phyloP scores from a whole-genome alignment of 2,797 vertebrate species.

The Gila robusta region DNA sequence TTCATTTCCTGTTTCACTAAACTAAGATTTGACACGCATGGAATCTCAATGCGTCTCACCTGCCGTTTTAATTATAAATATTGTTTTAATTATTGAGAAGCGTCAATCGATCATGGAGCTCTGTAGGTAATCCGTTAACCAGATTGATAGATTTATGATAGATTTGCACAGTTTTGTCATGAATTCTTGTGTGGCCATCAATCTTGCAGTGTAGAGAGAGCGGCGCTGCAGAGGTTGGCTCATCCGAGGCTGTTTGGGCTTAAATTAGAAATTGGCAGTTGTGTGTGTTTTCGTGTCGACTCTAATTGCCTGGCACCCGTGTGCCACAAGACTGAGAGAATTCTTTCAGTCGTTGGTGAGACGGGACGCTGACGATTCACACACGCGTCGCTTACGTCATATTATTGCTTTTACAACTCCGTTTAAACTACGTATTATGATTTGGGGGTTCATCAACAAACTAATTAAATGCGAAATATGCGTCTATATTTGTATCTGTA shows the following conservation, averaged over 20 bases:
- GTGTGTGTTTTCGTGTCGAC: slow-evolving; percentile 75
- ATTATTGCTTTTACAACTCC: background rate
- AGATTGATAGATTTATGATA: slow-evolving; percentile 64
- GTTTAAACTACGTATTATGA: background rate
- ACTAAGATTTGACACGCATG: background rate
- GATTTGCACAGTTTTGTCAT: slow-evolving; percentile 62
- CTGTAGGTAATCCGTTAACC: slow-evolving; percentile 49
- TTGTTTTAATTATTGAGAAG: slow-evolving; percentile 61
- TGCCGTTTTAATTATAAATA: slow-evolving; percentile 48
- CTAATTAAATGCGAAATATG: background rate
- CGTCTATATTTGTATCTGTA: background rate
- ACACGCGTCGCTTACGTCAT: background rate
- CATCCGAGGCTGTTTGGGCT: slow-evolving; percentile 71
- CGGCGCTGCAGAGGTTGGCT: slow-evolving; percentile 53
- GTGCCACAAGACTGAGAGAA: slow-evolving; percentile 71
- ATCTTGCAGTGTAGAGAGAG: slow-evolving; percentile 45
- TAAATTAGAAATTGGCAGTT: slow-evolving; percentile 82
- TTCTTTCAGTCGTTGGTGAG: slow-evolving; percentile 69
- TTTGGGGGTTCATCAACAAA: background rate
- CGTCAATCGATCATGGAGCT: slow-evolving; percentile 48
- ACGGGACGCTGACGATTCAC: slow-evolving; percentile 18
- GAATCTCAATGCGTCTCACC: background rate
- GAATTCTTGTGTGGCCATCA: slow-evolving; percentile 53
- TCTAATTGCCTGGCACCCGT: slow-evolving; percentile 82
- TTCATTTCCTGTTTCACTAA: background rate